Base-by-base conservation (phyloP, 37 sponge, comb jelly and placozoan genomes). In the Chondrilla cf. caribensis region DNA sequence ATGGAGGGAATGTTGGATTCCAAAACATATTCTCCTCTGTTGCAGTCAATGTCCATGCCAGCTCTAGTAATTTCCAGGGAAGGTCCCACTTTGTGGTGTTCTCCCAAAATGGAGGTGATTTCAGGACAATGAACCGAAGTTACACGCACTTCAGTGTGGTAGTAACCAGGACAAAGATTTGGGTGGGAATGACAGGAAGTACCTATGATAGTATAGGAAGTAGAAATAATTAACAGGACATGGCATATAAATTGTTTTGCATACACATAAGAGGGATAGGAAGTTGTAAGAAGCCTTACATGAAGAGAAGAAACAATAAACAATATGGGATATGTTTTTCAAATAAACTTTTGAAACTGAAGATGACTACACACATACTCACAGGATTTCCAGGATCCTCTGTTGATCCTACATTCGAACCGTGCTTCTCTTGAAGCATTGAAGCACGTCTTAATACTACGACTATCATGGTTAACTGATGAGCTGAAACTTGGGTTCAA, bases 101-200 rank as follows among this genome's bases (percentile, higher is more conserved):
- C 15, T 7, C 64, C 29, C 29, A 62, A 6, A 9, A 28, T 15
- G 6, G 25, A 19, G 22, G 29, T 28, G 29, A 62, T n/a, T 4
- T 62, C 29, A 62, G 64, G 64, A 15, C 64, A 62, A n/a, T 62
- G 64, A 28, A 28, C 29, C 6, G 64, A 62, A n/a, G 64, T 28
- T 5, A 15, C 64, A n/a, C 64, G 64, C 25, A 62, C 64, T 28
- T 62, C 64, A 62, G 64, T 28, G 29, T 29, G 29, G 64, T 62
- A 62, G 64, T 62, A 62, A 7, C 64, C 64, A 7, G 64, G 64
- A 62, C 64, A 62, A 28, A 62, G 64, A 15, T 62, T 28, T 62
- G 25, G 7, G 22, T 19, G 6, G 8, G 25, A n/a, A 29, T 62
- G 25, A n/a, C 64, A 62, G 64, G 64, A 62, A 28, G 64, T 19